Evolutionary conservation across 2,113 vertebrate genomes (phyloP), one percentile per base, ranked within the genome.

Genomic region (Halcyon senegalensis): DNA sequence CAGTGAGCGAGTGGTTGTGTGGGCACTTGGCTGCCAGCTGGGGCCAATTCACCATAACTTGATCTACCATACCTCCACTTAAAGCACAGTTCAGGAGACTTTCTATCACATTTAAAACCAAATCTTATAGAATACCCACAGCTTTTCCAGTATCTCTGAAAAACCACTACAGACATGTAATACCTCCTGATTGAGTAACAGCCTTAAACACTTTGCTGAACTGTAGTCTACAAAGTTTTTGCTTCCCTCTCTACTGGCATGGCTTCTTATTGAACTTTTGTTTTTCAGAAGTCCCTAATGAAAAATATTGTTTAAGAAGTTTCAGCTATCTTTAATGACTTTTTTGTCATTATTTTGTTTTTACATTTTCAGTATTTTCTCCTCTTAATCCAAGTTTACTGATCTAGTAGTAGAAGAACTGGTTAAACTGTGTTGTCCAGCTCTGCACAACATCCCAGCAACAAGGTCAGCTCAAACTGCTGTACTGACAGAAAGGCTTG

Each of bases 1-100:
- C 35, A 70, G 16, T 13, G 24, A 70, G 37, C 0, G 4, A 67
- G 7, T 0, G 0, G 11, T 24, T 46, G 28, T 20, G 11, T n/a
- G 25, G 43, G 17, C 46, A 4, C 30, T 41, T 31, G 46, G 46
- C 27, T 78, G 51, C 72, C 72, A 89, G 13, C 15, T 84, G 41
- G 11, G 44, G 8, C 31, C 19, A 68, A 6, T 30, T 58, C 30
- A 60, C 14, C 53, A 46, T 25, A 27, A 14, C 28, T 16, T 35
- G 13, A 56, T n/a, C n/a, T n/a, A 58, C 9, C 19, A 25, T 7
- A 53, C 16, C 31, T 50, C 16, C 41, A 37, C 10, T 21, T 64
- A 73, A 64, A 91, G 25, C 25, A 76, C 16, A 15, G 64, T 75
- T 60, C 21, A 78, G 58, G 43, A 89, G 24, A 23, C 11, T 76